Percentiles rank a stretch among this genome's conserved stretches.
These are phyloP conservation scores for Malurus melanocephalus DNA, from an alignment of 2,113 vertebrate species.

Conservation along the genomic window DNA sequence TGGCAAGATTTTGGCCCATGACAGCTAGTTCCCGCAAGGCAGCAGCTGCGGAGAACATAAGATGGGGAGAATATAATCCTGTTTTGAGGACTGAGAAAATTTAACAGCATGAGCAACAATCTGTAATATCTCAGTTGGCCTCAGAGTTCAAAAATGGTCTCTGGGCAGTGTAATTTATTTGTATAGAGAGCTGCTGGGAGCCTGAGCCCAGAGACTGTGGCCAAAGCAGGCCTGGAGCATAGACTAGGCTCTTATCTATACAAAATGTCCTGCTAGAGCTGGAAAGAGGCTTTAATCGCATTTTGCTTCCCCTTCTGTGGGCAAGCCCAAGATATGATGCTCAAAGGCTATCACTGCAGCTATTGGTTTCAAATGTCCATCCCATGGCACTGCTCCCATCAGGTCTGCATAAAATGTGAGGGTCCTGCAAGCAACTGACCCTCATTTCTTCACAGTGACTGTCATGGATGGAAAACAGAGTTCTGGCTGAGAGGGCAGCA, in stretches of 20 bases:
- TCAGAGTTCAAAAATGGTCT: not conserved
- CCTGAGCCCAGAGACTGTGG: not conserved
- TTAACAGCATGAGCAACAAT: not conserved
- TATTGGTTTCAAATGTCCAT: rapidly evolving
- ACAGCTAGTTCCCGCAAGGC: not conserved
- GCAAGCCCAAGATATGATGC: not conserved
- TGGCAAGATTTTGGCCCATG: not conserved
- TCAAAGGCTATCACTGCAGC: not conserved
- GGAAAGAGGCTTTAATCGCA: not conserved
- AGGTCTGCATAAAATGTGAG: rapidly evolving
- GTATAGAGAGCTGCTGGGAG: not conserved
- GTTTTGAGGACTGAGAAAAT: not conserved
- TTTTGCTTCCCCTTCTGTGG: not conserved
- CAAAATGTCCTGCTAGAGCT: not conserved
- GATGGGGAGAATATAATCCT: not conserved
- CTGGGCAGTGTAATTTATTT: not conserved
- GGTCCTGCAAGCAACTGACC: not conserved
- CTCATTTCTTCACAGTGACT: not conserved
- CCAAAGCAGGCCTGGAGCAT: not conserved
- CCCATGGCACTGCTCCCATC: rapidly evolving
- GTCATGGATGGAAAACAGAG: not conserved
- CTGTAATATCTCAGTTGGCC: not conserved
- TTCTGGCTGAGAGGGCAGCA: not conserved
- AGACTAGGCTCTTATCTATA: not conserved
- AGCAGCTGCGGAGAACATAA: not conserved